Conservation (phyloP, 2,113 vertebrate species). For the Myxocyprinus asiaticus region DNA sequence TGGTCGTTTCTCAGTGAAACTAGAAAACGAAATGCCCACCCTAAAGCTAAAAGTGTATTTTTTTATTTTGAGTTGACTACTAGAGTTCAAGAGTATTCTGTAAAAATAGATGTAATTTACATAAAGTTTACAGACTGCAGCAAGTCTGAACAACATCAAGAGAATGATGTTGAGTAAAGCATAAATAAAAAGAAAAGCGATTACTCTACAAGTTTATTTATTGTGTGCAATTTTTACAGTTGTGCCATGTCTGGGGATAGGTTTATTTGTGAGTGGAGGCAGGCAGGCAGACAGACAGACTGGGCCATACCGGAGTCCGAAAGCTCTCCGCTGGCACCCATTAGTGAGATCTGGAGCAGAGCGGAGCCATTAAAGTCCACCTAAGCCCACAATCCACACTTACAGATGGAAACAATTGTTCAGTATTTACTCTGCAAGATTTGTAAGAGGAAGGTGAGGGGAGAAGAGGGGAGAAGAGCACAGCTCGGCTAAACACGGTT, state of each 20-base stretch:
- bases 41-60: too few species aligned
- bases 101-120: too few species aligned
- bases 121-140: too few species aligned
- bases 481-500: conserved; percentile 25
- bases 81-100: too few species aligned
- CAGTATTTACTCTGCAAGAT: conserved; percentile 45
- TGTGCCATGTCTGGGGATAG: neutral
- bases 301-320: conserved; percentile 4
- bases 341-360: neutral
- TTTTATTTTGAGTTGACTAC: too few species aligned
- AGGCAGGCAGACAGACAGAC: conserved; percentile 1
- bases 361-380: conserved; percentile 53
- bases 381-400: conserved; percentile 53
- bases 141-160: too few species aligned
- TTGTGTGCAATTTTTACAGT: neutral
- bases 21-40: too few species aligned
- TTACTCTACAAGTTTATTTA: too few species aligned
- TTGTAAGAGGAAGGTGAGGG: conserved; percentile 47
- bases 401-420: conserved; percentile 64
- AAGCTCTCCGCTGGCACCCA: conserved; percentile 4
- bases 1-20: too few species aligned
- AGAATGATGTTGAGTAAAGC: too few species aligned
- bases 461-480: conserved; percentile 18
- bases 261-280: neutral
- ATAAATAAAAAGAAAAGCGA: too few species aligned